Percentiles rank a stretch among this genome's conserved stretches.
Conservation (phyloP, 2,888 invertebrate genomes). For the Cosmia pyralina region DNA sequence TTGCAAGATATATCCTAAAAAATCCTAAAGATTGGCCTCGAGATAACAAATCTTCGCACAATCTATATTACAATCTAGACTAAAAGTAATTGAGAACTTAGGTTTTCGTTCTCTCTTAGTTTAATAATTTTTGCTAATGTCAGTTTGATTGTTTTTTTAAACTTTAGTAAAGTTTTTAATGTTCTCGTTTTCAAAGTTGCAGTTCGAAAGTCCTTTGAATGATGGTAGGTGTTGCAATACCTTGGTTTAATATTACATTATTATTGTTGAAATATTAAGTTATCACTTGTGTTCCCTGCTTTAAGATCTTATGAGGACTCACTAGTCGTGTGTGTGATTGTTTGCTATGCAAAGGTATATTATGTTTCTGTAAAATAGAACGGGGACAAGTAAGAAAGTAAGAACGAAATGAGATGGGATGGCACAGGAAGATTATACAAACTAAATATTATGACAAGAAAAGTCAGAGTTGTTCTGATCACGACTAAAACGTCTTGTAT, state of each 20-base stretch:
- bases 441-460: not conserved
- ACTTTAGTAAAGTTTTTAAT: conserved; percentile 29
- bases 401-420: not conserved
- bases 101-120: conserved; percentile 5
- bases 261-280: not conserved
- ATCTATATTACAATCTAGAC: conserved; percentile 17
- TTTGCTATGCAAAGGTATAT: not conserved
- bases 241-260: conserved; percentile 13
- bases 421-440: not conserved
- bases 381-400: not conserved
- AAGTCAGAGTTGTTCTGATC: not conserved
- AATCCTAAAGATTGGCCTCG: not conserved
- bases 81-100: conserved; percentile 28
- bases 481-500: not conserved
- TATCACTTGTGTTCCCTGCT: not conserved
- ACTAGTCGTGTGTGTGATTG: not conserved
- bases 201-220: conserved; percentile 16
- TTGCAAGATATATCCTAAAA: not conserved
- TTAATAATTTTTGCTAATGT: conserved; percentile 32
- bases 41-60: conserved; percentile 3
- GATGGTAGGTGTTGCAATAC: not conserved
- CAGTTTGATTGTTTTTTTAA: conserved; percentile 30
- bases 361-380: not conserved
- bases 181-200: conserved; percentile 25
- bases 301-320: not conserved